phyloP scores from a whole-genome alignment of 2,113 vertebrate genomes.

The Motacilla alba region DNA sequence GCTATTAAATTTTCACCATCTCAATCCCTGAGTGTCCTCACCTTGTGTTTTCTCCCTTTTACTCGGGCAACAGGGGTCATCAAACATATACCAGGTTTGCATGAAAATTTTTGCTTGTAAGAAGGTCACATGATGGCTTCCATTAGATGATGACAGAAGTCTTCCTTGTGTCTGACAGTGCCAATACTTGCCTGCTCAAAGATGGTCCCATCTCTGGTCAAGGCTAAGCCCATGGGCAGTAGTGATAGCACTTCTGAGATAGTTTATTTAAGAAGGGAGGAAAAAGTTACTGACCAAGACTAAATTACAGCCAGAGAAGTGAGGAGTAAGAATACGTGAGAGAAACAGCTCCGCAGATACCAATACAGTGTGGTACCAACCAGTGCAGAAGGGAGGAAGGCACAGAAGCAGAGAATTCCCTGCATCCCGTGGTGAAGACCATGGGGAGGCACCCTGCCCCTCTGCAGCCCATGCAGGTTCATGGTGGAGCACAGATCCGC shows the following conservation, averaged over 20 bases:
- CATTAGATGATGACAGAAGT: not conserved
- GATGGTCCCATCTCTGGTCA: not conserved
- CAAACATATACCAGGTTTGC: not conserved
- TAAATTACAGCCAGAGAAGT: not conserved
- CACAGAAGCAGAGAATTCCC: not conserved
- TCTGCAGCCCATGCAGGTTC: not conserved
- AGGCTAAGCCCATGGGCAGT: not conserved
- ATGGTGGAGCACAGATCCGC: not conserved
- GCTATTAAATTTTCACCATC: not conserved
- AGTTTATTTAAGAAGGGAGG: not conserved
- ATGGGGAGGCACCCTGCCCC: too few species aligned
- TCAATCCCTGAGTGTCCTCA: not conserved
- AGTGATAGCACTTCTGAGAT: not conserved
- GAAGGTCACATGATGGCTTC: not conserved
- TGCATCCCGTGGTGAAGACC: accelerated
- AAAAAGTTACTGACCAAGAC: not conserved
- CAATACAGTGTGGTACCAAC: accelerated
- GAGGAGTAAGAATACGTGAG: not conserved
- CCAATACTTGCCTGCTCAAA: not conserved
- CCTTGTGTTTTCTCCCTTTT: not conserved
- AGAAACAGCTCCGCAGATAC: not conserved
- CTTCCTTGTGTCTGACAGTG: not conserved
- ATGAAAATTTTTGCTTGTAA: not conserved
- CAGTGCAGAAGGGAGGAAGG: not conserved
- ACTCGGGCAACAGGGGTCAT: accelerated